These are phyloP conservation scores for Tipula lateralis DNA, from an alignment of 2,888 invertebrate genomes.

Conservation along the genomic window DNA sequence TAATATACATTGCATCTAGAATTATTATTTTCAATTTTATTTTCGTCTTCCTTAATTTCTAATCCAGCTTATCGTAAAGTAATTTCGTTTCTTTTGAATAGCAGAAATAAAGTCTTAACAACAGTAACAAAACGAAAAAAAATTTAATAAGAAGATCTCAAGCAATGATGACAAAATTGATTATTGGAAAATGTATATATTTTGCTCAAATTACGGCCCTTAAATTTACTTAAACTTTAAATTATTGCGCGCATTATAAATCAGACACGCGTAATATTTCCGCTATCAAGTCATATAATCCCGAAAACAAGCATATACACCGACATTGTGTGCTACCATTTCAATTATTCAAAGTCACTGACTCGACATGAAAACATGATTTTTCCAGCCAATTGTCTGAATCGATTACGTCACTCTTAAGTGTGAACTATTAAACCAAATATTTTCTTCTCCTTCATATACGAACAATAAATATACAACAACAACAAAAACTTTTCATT, in stretches of 20 bases:
- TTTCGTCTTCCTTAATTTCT: background rate
- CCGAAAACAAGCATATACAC: background rate
- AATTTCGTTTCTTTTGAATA: background rate
- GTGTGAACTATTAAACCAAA: conserved; percentile 24
- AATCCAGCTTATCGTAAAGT: conserved; percentile 28
- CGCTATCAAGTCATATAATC: background rate
- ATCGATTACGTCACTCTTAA: background rate
- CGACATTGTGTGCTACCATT: background rate
- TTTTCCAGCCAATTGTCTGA: background rate
- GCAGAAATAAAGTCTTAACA: background rate
- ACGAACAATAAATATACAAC: background rate
- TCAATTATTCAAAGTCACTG: background rate
- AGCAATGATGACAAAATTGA: background rate
- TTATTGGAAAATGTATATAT: background rate
- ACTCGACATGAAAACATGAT: background rate
- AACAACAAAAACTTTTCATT: background rate
- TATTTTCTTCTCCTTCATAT: conserved; percentile 2
- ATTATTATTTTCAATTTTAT: background rate
- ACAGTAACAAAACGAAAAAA: background rate
- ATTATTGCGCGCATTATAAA: no score
- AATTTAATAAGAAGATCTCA: background rate
- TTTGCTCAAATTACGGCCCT: background rate
- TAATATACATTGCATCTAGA: background rate
- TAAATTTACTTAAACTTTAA: no score
- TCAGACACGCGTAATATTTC: background rate